A percentile compares a stretch with the other conserved stretches of the same genome.
phyloP scores from a whole-genome alignment of 2,797 vertebrate species.

The Myotis planiceps region DNA sequence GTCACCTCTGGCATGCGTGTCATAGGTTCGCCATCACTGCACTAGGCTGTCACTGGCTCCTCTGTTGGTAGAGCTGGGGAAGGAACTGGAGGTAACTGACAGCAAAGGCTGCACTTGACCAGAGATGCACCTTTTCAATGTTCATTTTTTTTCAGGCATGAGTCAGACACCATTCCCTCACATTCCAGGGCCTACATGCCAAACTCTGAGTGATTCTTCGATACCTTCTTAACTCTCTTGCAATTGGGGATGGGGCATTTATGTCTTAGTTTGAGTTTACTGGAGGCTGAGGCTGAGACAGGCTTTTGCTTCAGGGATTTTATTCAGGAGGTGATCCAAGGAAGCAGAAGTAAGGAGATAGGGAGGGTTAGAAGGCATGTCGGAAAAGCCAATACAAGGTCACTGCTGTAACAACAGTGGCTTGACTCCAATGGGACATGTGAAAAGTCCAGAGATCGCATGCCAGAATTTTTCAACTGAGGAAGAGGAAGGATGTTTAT shows the following conservation, averaged over 20 bases:
- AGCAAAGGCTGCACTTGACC: background rate
- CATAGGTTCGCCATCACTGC: too few species aligned
- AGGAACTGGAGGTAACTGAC: background rate
- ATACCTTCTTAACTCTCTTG: background rate
- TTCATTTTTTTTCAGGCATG: background rate
- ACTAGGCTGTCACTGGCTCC: background rate
- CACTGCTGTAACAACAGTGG: too few species aligned
- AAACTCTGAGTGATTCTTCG: background rate
- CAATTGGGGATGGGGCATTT: background rate
- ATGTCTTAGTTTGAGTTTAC: background rate
- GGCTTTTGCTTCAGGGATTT: background rate
- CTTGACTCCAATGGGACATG: background rate
- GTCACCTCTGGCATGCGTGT: too few species aligned
- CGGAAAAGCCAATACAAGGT: background rate
- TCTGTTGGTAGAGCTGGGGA: background rate
- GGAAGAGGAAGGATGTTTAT: background rate
- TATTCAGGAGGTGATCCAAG: too few species aligned
- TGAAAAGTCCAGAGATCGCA: background rate
- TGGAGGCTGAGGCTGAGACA: background rate
- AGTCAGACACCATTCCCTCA: background rate
- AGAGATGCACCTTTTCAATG: background rate
- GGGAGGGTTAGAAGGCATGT: background rate
- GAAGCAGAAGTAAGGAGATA: background rate
- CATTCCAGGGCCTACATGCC: background rate
- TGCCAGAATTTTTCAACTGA: background rate